Base-by-base conservation (phyloP, 2,888 invertebrate species). In the Lamellibrachia satsuma region DNA sequence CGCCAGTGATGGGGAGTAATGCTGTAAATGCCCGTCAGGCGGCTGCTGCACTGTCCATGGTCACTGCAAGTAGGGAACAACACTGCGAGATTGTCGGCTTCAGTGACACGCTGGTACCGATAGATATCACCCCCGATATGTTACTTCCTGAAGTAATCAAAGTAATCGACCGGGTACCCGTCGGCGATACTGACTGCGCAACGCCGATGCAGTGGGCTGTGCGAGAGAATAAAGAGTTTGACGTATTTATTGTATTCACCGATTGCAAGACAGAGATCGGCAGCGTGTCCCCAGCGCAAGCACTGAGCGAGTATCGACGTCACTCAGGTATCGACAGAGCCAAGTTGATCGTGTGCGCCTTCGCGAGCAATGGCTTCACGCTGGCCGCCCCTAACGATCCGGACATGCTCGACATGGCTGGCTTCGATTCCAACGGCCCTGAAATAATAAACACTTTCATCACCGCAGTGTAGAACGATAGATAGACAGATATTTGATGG, bases 241-340 rank as follows among this genome's bases (percentile, higher is more conserved):
- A 98, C 96, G 97, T 98, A 52, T 98, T 98, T 96, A 97, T 98
- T 92, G 97, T 98, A 96, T 97, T 98, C 96, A 97, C 98, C 75
- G 97, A 98, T 96, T 95, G 97, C 96, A 95, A 95, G 95, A 94
- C 96, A 94, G 91, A 95, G 93, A 94, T 95, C 94, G 94, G 52
- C 75, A 94, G 8, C 96, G 97, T 96, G 95, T 97, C 97, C 96
- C 97, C 95, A 96, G 97, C 94, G 96, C 94, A 96, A 75, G 97
- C 97, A 8, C 96, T 98, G 92, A 95, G 97, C 93, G 96, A 97
- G 92, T 98, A 98, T 96, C 97, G 97, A 93, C 95, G 96, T 52
- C 96, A 96, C 91, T 95, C 97, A 93, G 97, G 94, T 1, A 94
- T 95, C 55, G 94, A 93, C 60, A 94, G 95, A 91, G 95, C 95